Base-by-base conservation (phyloP, 2,113 vertebrate genomes). In the Cryptotis parvus region DNA sequence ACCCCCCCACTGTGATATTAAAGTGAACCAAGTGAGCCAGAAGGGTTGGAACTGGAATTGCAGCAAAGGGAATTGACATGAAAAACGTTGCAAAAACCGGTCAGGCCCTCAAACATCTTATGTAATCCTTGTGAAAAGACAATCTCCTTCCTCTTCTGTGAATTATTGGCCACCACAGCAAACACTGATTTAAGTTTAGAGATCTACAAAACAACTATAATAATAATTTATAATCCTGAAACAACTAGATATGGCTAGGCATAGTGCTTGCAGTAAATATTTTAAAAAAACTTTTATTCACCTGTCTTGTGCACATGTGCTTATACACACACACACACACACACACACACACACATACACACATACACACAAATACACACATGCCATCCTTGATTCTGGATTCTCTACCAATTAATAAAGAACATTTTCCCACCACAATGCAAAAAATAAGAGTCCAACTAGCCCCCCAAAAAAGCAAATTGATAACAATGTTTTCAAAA, bases 371-470 rank as follows among this genome's bases (percentile, higher is more conserved):
- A 61, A 6, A 68, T 5, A 45, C 27, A 61, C 26, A 76, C 35
- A 70, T 3, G 18, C 15, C 0, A 69, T 68, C 24, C 63, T 87
- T 78, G 29, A 91, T 84, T 39, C 33, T 91, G 35, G 15, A 39
- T 89, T 95, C 69, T 49, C 52, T 63, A 35, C 4, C 18, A 87
- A 68, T 33, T 20, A 78, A 70, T 41, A 94, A 84, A 31, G 33
- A 75, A 90, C 74, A 89, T 73, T 24, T 58, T 58, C 55, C 22
- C 18, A 45, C 49, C 72, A 70, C 4, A 72, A n/a, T n/a, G n/a
- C n/a, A n/a, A n/a, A n/a, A n/a, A n/a, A n/a, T n/a, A n/a, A n/a
- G n/a, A n/a, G n/a, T n/a, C n/a, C n/a, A n/a, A n/a, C n/a, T n/a
- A n/a, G n/a, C n/a, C n/a, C n/a, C n/a, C n/a, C 69, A 70, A 33